These are phyloP conservation scores for Indri indri DNA, from an alignment of 2,113 vertebrate species.

Conservation along the genomic window DNA sequence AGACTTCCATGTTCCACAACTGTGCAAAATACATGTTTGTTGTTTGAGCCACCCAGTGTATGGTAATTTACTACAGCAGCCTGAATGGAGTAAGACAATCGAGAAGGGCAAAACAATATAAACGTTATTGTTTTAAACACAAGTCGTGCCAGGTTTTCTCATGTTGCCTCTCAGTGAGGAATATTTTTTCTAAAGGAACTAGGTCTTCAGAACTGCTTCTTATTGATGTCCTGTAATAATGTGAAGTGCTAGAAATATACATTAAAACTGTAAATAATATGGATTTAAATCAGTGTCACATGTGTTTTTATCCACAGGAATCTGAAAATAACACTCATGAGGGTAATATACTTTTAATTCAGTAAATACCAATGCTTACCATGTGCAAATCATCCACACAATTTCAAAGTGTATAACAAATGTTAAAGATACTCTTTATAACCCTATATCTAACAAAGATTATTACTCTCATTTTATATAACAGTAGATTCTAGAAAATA, in stretches of 20 bases:
- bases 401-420: conserved; percentile 17
- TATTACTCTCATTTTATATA: conserved; percentile 36
- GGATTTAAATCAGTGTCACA: not conserved
- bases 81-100: not conserved
- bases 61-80: not conserved
- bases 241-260: conserved; percentile 33
- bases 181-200: not conserved
- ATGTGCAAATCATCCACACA: conserved; percentile 18
- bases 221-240: not conserved
- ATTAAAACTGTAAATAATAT: not conserved
- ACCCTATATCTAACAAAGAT: not conserved
- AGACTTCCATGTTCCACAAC: not conserved
- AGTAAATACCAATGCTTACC: conserved; percentile 7
- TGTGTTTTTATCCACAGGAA: not conserved
- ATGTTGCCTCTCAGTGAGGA: not conserved
- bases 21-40: not conserved
- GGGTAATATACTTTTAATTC: not conserved
- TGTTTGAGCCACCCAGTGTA: not conserved
- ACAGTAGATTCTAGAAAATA: not conserved
- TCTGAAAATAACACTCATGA: not conserved
- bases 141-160: not conserved
- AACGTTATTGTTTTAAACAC: not conserved
- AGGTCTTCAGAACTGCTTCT: not conserved
- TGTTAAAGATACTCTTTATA: not conserved
- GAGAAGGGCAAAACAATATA: not conserved